Evolutionary conservation across 2,888 invertebrate species (phyloP), one percentile per base, ranked within the genome.

Genomic region (Aromia moschata): DNA sequence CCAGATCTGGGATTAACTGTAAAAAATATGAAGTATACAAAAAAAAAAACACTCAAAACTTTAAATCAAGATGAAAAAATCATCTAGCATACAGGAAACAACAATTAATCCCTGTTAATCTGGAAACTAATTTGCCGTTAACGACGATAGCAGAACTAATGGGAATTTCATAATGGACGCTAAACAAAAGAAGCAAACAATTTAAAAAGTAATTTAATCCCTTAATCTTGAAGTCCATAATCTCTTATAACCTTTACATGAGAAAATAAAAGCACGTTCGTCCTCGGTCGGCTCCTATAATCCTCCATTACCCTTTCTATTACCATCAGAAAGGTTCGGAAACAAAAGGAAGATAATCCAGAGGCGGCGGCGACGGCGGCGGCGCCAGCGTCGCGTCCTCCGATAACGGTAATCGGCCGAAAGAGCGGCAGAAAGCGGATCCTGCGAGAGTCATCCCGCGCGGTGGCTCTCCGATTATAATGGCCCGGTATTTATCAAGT

Each of bases 401-500:
- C 71, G 70, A 70, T 71, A 72, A 72, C 70, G 68, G 69, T 70
- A 72, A 71, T 72, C 71, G 71, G 69, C 60, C 60, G 63, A 64
- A 61, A 51, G 52, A 59, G 59, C 49, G 60, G 61, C 54, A 65
- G 64, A 56, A 64, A 64, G 58, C 65, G 64, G 61, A 66, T 68
- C 60, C 41, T 41, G 11, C 41, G 52, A 52, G 41, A 52, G 52
- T 52, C 52, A 41, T 41, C 52, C 52, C 25, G 59, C 62, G 60
- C 54, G 61, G 55, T 62, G 60, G 43, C 55, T 43, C 65, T 56
- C 59, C 64, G 70, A 67, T 69, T 70, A 66, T 72, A 76, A 76
- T 70, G 70, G 71, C 67, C 68, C 60, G 65, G 73, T 76, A 76
- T 76, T 76, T 76, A 76, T 76, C 76, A 76, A 74, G 70, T 72